Evolutionary conservation across 2,113 vertebrate species (phyloP), one percentile per base, ranked within the genome.

Genomic region (Muscicapa adusta): DNA sequence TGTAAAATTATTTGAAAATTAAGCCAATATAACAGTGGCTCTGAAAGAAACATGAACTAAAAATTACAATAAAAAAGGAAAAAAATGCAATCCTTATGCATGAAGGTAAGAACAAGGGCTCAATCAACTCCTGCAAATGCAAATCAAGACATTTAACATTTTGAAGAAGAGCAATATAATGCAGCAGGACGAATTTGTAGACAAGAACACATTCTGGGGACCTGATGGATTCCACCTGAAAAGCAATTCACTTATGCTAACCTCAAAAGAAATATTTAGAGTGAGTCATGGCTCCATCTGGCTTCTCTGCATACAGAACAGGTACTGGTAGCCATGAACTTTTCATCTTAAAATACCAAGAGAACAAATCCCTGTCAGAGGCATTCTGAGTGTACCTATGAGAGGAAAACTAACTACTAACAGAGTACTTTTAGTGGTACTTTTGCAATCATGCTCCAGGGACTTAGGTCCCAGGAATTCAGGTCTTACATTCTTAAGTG

Each of bases 101-200:
- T 38, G 89, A 71, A 80, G 85, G 77, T 25, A 85, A 85, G 60
- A 89, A 74, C 61, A 94, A 94, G 60, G 33, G 28, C 85, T 81
- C 77, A 95, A 78, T 91, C 88, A 95, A 60, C 36, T 89, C 53
- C 70, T 74, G 66, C 51, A 93, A 86, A 96, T 85, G 77, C 24
- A 94, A 93, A 96, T 96, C 60, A 85, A 77, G 73, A 77, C 42
- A 48, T 87, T 77, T 89, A 75, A 73, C 54, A 73, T 95, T 84
- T 92, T 67, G 58, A 74, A 79, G 38, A 79, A 62, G 34, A 60
- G 70, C 56, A 80, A 65, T 43, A 91, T 62, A 93, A 70, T 76
- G 80, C 54, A 85, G 31, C 66, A 66, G 60, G 58, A 86, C 24
- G 8, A 83, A 77, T 72, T 24, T 50, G 56, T 90, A 80, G 73